Base-by-base conservation (phyloP, 2,113 vertebrate genomes). In the Indicator maculatus region DNA sequence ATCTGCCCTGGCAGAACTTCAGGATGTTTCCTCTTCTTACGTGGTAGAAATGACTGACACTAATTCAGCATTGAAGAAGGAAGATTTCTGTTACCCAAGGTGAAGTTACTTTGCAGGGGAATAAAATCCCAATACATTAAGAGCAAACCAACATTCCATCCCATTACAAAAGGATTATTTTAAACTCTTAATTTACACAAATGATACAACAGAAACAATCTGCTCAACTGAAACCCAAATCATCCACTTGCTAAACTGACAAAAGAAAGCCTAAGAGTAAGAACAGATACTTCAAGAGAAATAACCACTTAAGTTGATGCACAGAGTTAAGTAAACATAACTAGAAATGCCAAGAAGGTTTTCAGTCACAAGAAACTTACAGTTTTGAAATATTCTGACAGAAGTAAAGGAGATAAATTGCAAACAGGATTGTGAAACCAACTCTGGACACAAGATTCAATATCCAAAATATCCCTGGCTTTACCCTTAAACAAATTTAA, bases 141-240 rank as follows among this genome's bases (percentile, higher is more conserved):
- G 4, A 73, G 4, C 3, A 5, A 69, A 7, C 15, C 33, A n/a
- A 61, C 70, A 23, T 58, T 58, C 60, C 26, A 59, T 16, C 23
- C 23, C 3, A 1, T 0, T 55, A 10, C 2, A 36, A 36, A 9
- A 50, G 11, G 30, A 60, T 30, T 41, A 30, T 53, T 52, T 71
- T 26, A 45, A 76, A 44, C 24, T 44, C 23, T 64, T 8, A 3
- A 13, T 71, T 74, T 45, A 47, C 18, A 30, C 4, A 56, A 19
- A 31, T 20, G 17, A 36, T 12, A 17, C 0, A 1, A 75, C 1
- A 69, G 33, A 0, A 0, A 88, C 31, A 75, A 50, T 31, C 53
- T 85, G 18, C 31, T 52, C 75, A 69, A 33, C 64, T 83, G 69
- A 74, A 69, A 79, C 16, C 11, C 18, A n/a, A 79, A 41, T 1